Evolutionary conservation across 2,113 vertebrate genomes (phyloP).

Genomic region (Pygathrix nemaeus): DNA sequence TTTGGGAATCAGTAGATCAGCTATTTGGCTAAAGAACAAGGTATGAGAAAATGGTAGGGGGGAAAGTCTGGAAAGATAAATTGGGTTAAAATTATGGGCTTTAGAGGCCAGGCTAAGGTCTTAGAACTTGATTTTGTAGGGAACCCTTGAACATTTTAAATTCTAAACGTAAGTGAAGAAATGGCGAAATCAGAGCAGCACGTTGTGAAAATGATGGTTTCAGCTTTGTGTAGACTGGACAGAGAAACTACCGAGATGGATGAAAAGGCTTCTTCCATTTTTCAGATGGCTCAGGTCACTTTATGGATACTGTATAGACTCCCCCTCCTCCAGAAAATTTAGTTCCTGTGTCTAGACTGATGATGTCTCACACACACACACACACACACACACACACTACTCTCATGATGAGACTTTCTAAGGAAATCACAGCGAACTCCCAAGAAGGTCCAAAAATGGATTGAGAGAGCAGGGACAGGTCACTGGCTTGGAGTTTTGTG

Average conservation of each 20-base stretch:
- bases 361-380: not conserved
- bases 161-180: not conserved
- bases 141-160: not conserved
- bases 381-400: not conserved
- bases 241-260: not conserved
- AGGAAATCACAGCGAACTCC: not conserved
- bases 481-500: not conserved
- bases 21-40: not conserved
- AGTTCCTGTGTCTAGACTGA: not conserved
- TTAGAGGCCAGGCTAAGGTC: not conserved
- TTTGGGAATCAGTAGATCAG: not conserved
- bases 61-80: slow-evolving; percentile 20
- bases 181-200: not conserved
- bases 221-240: not conserved
- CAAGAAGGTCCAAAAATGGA: not conserved
- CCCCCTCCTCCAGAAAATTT: not conserved
- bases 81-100: not conserved
- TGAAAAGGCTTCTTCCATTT: not conserved
- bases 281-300: not conserved
- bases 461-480: not conserved
- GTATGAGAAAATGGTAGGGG: not conserved
- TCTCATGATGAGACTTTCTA: not conserved
- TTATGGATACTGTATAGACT: not conserved
- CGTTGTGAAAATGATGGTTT: not conserved
- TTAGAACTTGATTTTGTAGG: slow-evolving; percentile 19